Evolutionary conservation across 1,140 invertebrate genomes (phyloP).

Genomic region (Cyclina sinensis): DNA sequence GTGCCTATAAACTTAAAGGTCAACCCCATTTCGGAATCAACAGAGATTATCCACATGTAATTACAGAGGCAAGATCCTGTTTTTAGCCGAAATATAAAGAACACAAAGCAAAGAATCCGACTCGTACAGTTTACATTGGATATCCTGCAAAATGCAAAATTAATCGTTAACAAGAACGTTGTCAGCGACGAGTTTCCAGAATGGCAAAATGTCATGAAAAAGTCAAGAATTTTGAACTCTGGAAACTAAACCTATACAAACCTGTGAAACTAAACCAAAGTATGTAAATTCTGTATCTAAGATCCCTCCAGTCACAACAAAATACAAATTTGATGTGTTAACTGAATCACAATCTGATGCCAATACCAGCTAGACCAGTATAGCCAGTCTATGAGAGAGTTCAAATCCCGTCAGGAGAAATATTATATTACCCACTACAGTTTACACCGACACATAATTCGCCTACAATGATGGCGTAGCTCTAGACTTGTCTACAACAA

Average conservation of each 20-base stretch:
- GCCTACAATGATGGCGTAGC: too few relatives aligned
- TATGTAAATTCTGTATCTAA: too few relatives aligned
- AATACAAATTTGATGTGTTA: too few relatives aligned
- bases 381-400: too few relatives aligned
- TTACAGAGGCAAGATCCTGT: not conserved
- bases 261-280: too few relatives aligned
- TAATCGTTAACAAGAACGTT: not conserved
- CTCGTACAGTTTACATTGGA: not conserved
- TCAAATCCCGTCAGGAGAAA: too few relatives aligned
- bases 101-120: not conserved
- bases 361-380: too few relatives aligned
- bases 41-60: not conserved
- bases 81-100: not conserved
- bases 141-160: not conserved
- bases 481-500: too few relatives aligned
- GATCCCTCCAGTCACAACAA: too few relatives aligned
- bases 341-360: too few relatives aligned
- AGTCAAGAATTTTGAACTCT: not conserved
- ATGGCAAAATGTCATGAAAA: not conserved
- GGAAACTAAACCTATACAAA: not conserved
- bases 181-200: not conserved
- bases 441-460: too few relatives aligned
- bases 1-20: not conserved
- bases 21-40: not conserved
- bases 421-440: too few relatives aligned